phyloP scores from a whole-genome alignment of 2,113 vertebrate genomes.

The Gadus chalcogrammus region DNA sequence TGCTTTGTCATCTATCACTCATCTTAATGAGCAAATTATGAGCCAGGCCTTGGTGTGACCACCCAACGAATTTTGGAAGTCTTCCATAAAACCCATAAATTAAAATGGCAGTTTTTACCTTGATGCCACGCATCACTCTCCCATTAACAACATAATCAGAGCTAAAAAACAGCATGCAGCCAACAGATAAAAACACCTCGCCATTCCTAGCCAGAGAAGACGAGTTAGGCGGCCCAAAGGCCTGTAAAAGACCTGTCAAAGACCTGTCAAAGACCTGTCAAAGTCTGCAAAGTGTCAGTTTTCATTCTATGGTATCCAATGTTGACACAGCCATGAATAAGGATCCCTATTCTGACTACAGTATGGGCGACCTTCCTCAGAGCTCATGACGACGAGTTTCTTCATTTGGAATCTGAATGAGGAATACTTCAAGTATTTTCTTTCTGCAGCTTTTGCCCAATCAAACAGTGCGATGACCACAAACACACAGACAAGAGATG shows the following conservation, averaged over 20 bases:
- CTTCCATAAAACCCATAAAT: slow-evolving; percentile 62
- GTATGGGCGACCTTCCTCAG: neutral
- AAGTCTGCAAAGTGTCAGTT: slow-evolving; percentile 32
- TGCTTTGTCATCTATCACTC: too few relatives aligned
- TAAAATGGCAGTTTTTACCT: slow-evolving; percentile 72
- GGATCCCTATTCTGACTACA: slow-evolving; percentile 27
- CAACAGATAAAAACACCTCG: slow-evolving; percentile 45
- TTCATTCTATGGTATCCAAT: slow-evolving; percentile 42
- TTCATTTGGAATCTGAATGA: too few relatives aligned
- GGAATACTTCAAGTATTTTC: too few relatives aligned
- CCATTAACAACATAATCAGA: slow-evolving; percentile 54
- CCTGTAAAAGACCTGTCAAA: too few relatives aligned
- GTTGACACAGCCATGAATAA: slow-evolving; percentile 38
- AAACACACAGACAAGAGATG: too few relatives aligned
- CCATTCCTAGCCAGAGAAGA: slow-evolving; percentile 1
- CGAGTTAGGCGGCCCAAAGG: neutral
- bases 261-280: slow-evolving; percentile 15
- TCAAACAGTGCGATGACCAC: neutral
- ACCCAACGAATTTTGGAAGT: slow-evolving; percentile 47
- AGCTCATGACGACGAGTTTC: too few relatives aligned
- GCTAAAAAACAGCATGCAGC: slow-evolving; percentile 27
- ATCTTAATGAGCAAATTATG: too few relatives aligned
- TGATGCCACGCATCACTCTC: slow-evolving; percentile 43
- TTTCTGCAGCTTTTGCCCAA: too few relatives aligned
- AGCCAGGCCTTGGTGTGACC: slow-evolving; percentile 10